Evolutionary conservation across 1,140 invertebrate species (phyloP), one percentile per base, ranked within the genome.

Genomic region (Ganaspis sp.): DNA sequence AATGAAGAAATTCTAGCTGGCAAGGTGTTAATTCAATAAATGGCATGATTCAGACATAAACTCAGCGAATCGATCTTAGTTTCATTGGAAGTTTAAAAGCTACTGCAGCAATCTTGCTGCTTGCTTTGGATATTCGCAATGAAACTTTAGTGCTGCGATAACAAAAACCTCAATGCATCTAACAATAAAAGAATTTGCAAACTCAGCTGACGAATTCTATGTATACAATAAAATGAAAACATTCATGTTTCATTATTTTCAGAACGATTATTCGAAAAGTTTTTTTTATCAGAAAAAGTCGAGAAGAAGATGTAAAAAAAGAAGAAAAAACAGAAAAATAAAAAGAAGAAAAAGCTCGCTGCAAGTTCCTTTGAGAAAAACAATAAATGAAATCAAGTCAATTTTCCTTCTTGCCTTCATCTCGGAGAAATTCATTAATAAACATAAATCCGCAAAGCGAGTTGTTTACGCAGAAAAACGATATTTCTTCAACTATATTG

Each of bases 151-250:
- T 49, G 45, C 45, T 49, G 45, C 45, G 45, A 49, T 49, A 49
- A 49, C 45, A 49, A 49, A 49, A 15, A 15, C 12, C 45, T 49
- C 45, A 12, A 40, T 17, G 17, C 45, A 49, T 49, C 45, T 49
- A 49, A 49, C 45, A 49, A 49, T 49, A 49, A 49, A 49, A 49
- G 45, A 49, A 49, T 49, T 49, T 49, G 45, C 45, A 49, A 49
- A 49, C 45, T 49, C 45, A 49, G 45, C 45, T 49, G 12, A 17
- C 15, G 15, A 49, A 8, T 49, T 1, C 15, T 17, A 49, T 49
- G 17, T 45, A 40, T 40, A 15, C 42, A 45, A 45, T 45, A 49
- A 49, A 49, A 49, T 49, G 4, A 49, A 49, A 49, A 17, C n/a
- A 49, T 49, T 49, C 17, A 17, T 17, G 8, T 49, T 49, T 34